A percentile compares a stretch with the other conserved stretches of the same genome.
Conservation (phyloP, 2,113 vertebrate genomes). For the Pedetes capensis region DNA sequence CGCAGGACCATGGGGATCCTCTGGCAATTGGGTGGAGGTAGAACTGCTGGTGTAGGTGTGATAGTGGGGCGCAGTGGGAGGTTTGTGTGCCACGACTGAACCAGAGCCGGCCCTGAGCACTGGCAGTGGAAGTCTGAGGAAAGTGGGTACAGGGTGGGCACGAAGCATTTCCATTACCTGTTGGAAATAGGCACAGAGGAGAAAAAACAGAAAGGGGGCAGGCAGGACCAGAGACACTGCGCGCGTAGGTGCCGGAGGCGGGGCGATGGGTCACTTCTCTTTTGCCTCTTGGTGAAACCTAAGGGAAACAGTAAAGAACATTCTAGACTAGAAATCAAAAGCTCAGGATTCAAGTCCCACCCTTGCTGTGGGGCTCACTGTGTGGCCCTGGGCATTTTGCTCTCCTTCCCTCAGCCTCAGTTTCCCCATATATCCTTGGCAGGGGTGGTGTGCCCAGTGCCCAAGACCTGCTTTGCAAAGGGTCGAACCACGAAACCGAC, state of each 20-base stretch:
- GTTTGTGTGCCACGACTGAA: background rate
- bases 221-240: background rate
- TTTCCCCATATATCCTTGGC: background rate
- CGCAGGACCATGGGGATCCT: background rate
- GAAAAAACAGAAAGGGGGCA: background rate
- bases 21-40: background rate
- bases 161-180: background rate
- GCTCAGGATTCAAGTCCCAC: background rate
- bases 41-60: too few relatives aligned
- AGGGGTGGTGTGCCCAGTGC: background rate
- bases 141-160: too few relatives aligned
- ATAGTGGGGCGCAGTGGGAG: too few relatives aligned
- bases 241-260: too few relatives aligned
- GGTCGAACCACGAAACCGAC: too few relatives aligned
- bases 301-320: background rate
- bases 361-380: background rate
- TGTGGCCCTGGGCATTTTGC: background rate
- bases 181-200: background rate
- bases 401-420: too few relatives aligned
- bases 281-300: background rate
- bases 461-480: background rate
- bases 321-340: background rate
- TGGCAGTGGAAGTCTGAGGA: background rate
- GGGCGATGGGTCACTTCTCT: background rate
- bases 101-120: background rate